A percentile compares a stretch with the other conserved stretches of the same genome.
phyloP scores from a whole-genome alignment of 2,888 invertebrate genomes.

The Lepetodrilus schrolli region DNA sequence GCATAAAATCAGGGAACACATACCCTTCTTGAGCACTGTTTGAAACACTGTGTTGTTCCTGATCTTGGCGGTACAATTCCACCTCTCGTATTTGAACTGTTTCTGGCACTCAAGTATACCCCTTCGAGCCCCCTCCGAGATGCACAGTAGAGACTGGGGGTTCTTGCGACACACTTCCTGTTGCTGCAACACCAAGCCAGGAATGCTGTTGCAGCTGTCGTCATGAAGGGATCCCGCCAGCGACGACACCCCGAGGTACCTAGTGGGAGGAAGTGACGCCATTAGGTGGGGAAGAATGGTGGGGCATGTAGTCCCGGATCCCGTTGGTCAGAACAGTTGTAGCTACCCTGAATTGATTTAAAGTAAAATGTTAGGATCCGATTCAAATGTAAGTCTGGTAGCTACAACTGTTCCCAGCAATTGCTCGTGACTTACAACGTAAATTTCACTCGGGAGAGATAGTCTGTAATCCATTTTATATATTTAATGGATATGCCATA shows the following conservation, averaged over 20 bases:
- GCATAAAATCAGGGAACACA: conserved; percentile 34
- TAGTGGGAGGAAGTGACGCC: no score
- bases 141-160: conserved; percentile 78
- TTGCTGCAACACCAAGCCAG: conserved; percentile 73
- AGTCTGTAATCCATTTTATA: no score
- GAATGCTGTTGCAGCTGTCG: conserved; percentile 59
- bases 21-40: conserved; percentile 77
- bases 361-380: no score
- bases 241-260: conserved; percentile 68
- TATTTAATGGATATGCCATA: no score
- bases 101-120: conserved; percentile 79
- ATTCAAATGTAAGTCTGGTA: no score
- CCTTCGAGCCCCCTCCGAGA: conserved; percentile 78
- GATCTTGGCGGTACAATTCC: conserved; percentile 78
- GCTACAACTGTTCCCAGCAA: no score
- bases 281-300: no score
- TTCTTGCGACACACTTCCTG: conserved; percentile 77
- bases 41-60: conserved; percentile 77
- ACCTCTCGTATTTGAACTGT: conserved; percentile 79
- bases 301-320: no score
- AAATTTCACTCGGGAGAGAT: no score
- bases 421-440: no score
- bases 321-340: no score
- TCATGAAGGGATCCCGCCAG: conserved; percentile 51
- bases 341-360: no score